Evolutionary conservation across 2,888 invertebrate genomes (phyloP), one percentile per base, ranked within the genome.

Genomic region (Lacanobia wlatinum): DNA sequence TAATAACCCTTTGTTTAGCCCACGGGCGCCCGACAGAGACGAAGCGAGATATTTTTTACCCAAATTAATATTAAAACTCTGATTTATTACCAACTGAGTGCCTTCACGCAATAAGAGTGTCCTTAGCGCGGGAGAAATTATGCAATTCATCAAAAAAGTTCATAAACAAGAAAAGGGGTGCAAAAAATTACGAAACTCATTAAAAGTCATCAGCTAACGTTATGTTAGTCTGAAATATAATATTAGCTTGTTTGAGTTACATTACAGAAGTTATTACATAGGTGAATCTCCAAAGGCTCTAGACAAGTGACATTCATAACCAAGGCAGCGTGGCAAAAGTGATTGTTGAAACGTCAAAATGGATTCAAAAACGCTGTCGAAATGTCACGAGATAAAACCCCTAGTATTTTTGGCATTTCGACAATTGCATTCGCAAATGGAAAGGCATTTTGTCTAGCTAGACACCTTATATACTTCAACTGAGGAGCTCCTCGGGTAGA

Each of bases 91-190:
- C n/a, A 18, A 28, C 59, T 64, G 38, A 38, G 69, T 60, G 52
- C 43, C 38, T 43, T 3, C 28, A 28, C 28, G 28, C 28, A 28
- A 28, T 28, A 28, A 28, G 28, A 3, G 28, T 28, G 2, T 28
- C 46, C 9, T 48, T 53, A 61, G 56, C 23, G 56, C 7, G 21
- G 12, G 60, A 78, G 34, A 61, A 82, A 82, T 43, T 40, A 43
- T n/a, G 28, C 21, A 43, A 78, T 78, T 82, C n/a, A 58, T 82
- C 83, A 82, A 43, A 63, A 58, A 70, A 65, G 52, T 62, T 78
- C 64, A 58, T 53, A 65, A 69, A 70, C 63, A 69, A 77, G 63
- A 53, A 76, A 76, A 53, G 52, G 48, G 60, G 40, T 34, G 34
- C 8, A 21, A 68, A 65, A 67, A 82, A 53, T 48, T 23, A 8